phyloP scores from a whole-genome alignment of 2,113 vertebrate genomes.

The Archocentrus centrarchus region DNA sequence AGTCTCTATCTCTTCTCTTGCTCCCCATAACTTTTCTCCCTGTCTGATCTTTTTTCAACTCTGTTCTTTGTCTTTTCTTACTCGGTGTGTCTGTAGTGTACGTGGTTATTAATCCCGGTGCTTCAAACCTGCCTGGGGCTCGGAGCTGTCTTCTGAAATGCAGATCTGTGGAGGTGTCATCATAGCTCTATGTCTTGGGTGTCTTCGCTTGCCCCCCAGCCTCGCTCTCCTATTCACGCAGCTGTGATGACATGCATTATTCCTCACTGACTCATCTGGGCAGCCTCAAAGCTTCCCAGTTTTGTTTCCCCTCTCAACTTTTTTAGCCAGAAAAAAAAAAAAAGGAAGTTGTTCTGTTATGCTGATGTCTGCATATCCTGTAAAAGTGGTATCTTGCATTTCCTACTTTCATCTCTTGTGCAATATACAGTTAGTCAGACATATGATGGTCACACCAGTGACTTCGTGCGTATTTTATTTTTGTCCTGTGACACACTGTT shows the following conservation, averaged over 20 bases:
- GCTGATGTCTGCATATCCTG: slow-evolving; percentile 48
- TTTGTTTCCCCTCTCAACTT: slow-evolving; percentile 43
- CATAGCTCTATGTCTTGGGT: slow-evolving; percentile 72
- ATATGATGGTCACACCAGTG: slow-evolving; percentile 53
- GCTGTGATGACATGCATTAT: slow-evolving; percentile 71
- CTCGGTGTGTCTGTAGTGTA: slow-evolving; percentile 40
- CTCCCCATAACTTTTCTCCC: slow-evolving; percentile 26
- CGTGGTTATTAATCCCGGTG: slow-evolving; percentile 68
- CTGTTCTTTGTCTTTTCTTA: slow-evolving; percentile 29
- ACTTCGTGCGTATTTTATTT: slow-evolving; percentile 35
- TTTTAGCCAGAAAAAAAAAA: background rate
- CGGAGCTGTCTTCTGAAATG: slow-evolving; percentile 72
- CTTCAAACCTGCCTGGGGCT: slow-evolving; percentile 61
- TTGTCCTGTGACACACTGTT: slow-evolving; percentile 35
- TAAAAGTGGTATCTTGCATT: slow-evolving; percentile 26
- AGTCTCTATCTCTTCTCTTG: background rate
- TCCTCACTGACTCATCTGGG: slow-evolving; percentile 73
- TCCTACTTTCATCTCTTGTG: background rate
- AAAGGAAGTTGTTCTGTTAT: slow-evolving; percentile 41
- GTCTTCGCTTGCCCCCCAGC: slow-evolving; percentile 70
- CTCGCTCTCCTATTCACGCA: slow-evolving; percentile 59
- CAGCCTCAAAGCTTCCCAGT: slow-evolving; percentile 41
- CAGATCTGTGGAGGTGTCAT: slow-evolving; percentile 76
- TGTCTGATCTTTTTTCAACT: background rate
- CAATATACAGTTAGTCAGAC: slow-evolving; percentile 23